Evolutionary conservation across 2,888 invertebrate genomes (phyloP).

Genomic region (Calephelis perditalis): DNA sequence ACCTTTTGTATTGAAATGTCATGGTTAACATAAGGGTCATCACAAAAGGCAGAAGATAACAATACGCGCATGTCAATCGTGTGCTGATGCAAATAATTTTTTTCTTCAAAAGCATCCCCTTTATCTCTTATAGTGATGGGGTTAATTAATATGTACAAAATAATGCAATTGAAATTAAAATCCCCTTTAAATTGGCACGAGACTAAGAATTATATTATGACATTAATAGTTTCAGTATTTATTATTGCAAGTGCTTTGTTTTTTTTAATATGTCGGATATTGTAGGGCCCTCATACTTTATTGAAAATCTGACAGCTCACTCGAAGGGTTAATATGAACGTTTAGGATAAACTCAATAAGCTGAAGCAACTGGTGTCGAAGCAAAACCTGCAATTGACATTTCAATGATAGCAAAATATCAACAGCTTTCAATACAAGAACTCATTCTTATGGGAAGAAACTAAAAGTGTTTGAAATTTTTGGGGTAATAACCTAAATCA

Average conservation of each 20-base stretch:
- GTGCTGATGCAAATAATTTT: conserved; percentile 76
- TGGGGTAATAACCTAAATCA: too few relatives aligned
- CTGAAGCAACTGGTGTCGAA: conserved; percentile 71
- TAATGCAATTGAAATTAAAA: conserved; percentile 72
- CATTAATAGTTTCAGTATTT: conserved; percentile 65
- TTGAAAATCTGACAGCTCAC: conserved; percentile 72
- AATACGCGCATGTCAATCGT: conserved; percentile 76
- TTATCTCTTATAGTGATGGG: conserved; percentile 71
- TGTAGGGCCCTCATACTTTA: conserved; percentile 55
- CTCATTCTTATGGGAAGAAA: conserved; percentile 11
- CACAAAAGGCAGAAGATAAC: conserved; percentile 76
- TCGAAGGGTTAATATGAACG: conserved; percentile 75
- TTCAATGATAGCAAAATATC: conserved; percentile 56
- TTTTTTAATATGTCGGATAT: conserved; percentile 55
- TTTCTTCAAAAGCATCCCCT: conserved; percentile 73
- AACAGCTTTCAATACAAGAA: conserved; percentile 15
- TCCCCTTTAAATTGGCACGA: conserved; percentile 67
- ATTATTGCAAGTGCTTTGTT: conserved; percentile 59
- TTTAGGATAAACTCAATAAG: conserved; percentile 73
- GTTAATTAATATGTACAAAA: conserved; percentile 76
- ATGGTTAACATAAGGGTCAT: conserved; percentile 75
- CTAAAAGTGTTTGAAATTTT: background rate
- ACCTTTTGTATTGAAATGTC: conserved; percentile 43
- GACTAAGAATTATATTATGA: conserved; percentile 71
- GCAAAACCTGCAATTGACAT: conserved; percentile 71